Evolutionary conservation across 1,140 invertebrate genomes (phyloP).

Genomic region (Dysdera silvatica): DNA sequence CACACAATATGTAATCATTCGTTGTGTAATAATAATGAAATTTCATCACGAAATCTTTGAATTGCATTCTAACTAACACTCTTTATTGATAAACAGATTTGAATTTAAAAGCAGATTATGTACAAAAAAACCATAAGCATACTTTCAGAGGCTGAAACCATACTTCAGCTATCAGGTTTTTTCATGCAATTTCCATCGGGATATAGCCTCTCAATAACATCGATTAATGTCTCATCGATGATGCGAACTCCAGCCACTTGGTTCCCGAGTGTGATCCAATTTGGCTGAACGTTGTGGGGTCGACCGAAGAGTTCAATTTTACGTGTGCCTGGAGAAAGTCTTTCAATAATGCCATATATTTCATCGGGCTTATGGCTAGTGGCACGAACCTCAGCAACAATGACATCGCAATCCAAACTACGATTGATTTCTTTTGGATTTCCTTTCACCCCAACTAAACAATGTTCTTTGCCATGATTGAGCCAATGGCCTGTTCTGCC

Average conservation of each 20-base stretch:
- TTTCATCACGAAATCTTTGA: too few species aligned
- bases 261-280: conserved; percentile 95
- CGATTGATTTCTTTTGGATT: conserved; percentile 77
- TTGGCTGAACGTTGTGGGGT: conserved; percentile 95
- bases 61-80: too few species aligned
- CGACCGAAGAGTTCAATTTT: conserved; percentile 97
- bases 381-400: conserved; percentile 93
- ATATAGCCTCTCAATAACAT: conserved; percentile 80
- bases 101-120: too few species aligned
- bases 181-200: conserved; percentile 84
- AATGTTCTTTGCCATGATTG: conserved; percentile 98
- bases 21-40: too few species aligned
- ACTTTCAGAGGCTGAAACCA: too few species aligned
- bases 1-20: too few species aligned
- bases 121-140: too few species aligned
- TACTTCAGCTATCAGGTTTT: too few species aligned
- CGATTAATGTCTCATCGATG: conserved; percentile 83
- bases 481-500: conserved; percentile 96
- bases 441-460: conserved; percentile 93
- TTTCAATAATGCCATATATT: conserved; percentile 73
- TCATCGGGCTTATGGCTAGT: conserved; percentile 98
- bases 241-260: conserved; percentile 90
- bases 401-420: conserved; percentile 93
- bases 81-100: too few species aligned
- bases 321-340: conserved; percentile 67